Base-by-base conservation (phyloP, 2,888 invertebrate species). In the Euclidia mi region DNA sequence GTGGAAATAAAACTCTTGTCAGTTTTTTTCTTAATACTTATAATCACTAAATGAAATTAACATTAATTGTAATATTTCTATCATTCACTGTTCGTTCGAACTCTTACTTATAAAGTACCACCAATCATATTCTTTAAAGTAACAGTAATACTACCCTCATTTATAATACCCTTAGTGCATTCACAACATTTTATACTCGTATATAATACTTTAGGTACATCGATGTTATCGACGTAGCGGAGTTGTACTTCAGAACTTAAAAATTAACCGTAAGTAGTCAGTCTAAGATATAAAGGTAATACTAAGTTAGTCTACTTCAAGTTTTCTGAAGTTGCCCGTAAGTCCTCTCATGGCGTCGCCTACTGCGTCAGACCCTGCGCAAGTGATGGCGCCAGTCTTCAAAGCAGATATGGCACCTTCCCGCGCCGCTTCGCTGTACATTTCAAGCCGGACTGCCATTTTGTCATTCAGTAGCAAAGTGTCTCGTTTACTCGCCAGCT, bases 371-470 rank as follows among this genome's bases (percentile, higher is more conserved):
- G 96, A 96, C 38, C 96, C 95, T 48, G 96, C 96, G 77, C 95
- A 94, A 0, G 91, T 91, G 59, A 90, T 88, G 1, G 95, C 94
- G 43, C 95, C 95, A 18, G 95, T 86, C 61, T 96, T 95, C 42
- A 97, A 85, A 0, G 97, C 97, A 0, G 97, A 97, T 2, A 97
- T 95, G 0, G 97, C 96, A 35, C 97, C 97, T 82, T 96, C 96
- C 70, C 96, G 94, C 29, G 96, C 97, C 65, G 96, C 96, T 38
- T 96, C 95, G 60, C 96, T 96, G 88, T 96, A 97, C 86, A 97
- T 89, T 71, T 96, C 96, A 56, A 96, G 90, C 0, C 95, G 92
- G 0, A 97, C 96, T 40, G 92, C 95, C 96, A 97, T 96, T 68
- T 95, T 95, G 85, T 97, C 97, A 81, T 97, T 96, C 14, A 95